These are phyloP conservation scores for Loriculus beryllinus DNA, from an alignment of 2,797 vertebrate species.

Conservation along the genomic window DNA sequence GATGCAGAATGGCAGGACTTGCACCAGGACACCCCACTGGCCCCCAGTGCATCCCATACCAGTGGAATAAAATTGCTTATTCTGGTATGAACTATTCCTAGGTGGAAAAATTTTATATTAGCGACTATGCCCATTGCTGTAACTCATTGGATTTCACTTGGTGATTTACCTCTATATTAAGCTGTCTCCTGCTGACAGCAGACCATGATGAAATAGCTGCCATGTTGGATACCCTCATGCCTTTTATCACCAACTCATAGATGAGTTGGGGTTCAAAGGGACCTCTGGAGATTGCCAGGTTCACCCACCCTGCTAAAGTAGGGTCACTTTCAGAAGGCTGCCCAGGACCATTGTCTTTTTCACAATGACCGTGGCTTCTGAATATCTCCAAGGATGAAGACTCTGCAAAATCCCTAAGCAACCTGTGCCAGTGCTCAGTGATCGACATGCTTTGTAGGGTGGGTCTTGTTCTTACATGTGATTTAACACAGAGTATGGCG, in stretches of 20 bases:
- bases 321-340: neutral
- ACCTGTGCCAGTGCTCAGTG: neutral
- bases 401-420: neutral
- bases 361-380: neutral
- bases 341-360: neutral
- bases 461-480: neutral
- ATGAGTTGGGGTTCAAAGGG: neutral
- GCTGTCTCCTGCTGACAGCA: neutral
- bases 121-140: neutral
- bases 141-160: neutral
- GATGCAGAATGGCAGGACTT: neutral
- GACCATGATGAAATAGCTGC: neutral
- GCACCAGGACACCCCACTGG: neutral
- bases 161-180: neutral
- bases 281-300: neutral
- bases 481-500: neutral
- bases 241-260: neutral
- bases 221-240: neutral
- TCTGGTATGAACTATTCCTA: neutral
- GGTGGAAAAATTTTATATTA: neutral
- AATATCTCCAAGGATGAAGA: neutral
- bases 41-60: rapidly evolving
- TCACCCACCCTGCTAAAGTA: neutral
- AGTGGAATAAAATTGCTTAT: neutral
- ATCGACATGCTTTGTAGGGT: neutral